These are phyloP conservation scores for Caenorhabditis imperialis DNA, from an alignment of 2,888 invertebrate genomes.

Conservation along the genomic window DNA sequence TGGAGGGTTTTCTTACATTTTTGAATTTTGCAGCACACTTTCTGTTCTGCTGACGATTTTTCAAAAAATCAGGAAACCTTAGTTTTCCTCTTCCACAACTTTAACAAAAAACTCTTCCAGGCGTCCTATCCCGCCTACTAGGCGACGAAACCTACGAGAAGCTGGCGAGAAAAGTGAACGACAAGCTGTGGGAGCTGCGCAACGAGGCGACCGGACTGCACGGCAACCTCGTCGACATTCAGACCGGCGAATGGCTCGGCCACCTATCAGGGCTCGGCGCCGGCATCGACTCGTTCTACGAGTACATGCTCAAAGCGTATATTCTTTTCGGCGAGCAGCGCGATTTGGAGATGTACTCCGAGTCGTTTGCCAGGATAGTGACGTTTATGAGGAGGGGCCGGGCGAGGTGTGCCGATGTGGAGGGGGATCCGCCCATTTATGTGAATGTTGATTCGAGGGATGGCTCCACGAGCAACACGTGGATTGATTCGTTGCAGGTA, in stretches of 20 bases:
- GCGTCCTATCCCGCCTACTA: constrained; percentile 79
- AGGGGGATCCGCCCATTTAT: constrained; percentile 83
- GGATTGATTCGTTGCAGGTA: constrained; percentile 84
- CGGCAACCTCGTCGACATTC: constrained; percentile 83
- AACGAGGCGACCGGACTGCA: constrained; percentile 82
- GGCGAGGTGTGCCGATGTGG: constrained; percentile 78
- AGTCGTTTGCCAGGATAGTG: constrained; percentile 82
- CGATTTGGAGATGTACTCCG: constrained; percentile 82
- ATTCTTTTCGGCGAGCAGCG: constrained; percentile 82
- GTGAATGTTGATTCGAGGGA: constrained; percentile 84
- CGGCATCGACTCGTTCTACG: constrained; percentile 83
- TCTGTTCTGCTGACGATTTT: too few species aligned
- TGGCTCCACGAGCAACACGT: constrained; percentile 82
- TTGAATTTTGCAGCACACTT: too few species aligned
- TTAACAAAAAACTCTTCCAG: too few species aligned
- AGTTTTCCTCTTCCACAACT: too few species aligned
- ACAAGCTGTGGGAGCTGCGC: constrained; percentile 81
- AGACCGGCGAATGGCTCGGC: constrained; percentile 83
- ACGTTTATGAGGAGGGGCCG: constrained; percentile 81
- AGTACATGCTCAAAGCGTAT: constrained; percentile 83
- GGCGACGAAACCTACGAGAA: constrained; percentile 82
- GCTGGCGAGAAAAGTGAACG: constrained; percentile 82
- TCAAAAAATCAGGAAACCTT: too few species aligned
- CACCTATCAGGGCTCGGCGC: constrained; percentile 83
- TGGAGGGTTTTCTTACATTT: too few species aligned